Conservation (phyloP, 2,797 vertebrate genomes). For the Thamnophis elegans region DNA sequence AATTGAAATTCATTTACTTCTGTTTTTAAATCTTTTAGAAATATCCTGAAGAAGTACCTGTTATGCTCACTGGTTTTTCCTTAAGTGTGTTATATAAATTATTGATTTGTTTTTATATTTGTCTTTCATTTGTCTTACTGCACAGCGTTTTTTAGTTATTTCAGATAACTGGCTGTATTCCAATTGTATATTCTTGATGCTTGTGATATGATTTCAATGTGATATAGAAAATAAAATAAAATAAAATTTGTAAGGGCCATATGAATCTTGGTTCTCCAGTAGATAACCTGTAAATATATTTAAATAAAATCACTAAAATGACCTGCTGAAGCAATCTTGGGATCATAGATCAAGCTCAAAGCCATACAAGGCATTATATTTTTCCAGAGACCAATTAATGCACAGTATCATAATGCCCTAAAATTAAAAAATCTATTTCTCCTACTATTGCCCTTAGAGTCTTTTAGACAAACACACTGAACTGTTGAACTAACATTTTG, state of each 20-base stretch:
- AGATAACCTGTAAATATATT: neutral
- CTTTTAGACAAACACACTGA: constrained; percentile 37
- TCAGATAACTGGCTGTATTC: neutral
- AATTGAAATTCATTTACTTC: neutral
- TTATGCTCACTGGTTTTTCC: neutral
- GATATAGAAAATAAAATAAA: neutral
- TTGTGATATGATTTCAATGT: neutral
- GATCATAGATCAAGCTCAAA: neutral
- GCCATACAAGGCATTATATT: neutral
- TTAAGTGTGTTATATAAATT: neutral
- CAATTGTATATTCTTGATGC: neutral
- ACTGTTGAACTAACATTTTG: constrained; percentile 47
- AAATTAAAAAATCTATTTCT: constrained; percentile 49
- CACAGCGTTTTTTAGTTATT: neutral
- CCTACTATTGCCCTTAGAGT: constrained; percentile 48
- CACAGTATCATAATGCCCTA: constrained; percentile 27
- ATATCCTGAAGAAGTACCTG: neutral
- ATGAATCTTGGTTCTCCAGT: neutral
- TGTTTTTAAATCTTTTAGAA: neutral
- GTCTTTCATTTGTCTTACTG: neutral
- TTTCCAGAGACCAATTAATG: constrained; percentile 43
- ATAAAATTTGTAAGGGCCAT: neutral
- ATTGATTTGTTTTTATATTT: neutral
- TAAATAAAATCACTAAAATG: neutral
- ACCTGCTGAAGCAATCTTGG: neutral